phyloP scores from a whole-genome alignment of 2,797 vertebrate genomes.

The Hyperoplus lanceolatus region DNA sequence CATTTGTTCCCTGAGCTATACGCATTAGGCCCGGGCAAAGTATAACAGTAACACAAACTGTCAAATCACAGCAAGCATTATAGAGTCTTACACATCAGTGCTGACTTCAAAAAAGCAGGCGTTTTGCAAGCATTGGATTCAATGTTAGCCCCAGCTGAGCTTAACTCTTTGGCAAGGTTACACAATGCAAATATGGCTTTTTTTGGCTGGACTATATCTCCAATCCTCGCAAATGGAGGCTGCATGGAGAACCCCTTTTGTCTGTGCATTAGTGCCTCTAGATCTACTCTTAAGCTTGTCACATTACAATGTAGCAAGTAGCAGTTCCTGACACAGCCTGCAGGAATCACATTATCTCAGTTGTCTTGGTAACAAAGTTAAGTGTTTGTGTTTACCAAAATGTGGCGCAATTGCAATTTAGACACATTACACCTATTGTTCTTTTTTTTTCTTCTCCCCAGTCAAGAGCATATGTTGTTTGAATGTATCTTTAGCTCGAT shows the following conservation, averaged over 20 bases:
- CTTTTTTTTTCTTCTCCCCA: constrained; percentile 48
- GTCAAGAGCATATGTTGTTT: constrained; percentile 89
- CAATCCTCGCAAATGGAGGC: constrained; percentile 61
- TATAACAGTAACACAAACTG: constrained; percentile 62
- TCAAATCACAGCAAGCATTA: constrained; percentile 75
- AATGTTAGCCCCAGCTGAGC: constrained; percentile 70
- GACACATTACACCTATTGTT: constrained; percentile 88
- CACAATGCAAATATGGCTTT: constrained; percentile 69
- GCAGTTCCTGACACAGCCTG: constrained; percentile 77
- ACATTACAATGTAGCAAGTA: constrained; percentile 81
- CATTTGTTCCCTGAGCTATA: constrained; percentile 49
- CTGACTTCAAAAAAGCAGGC: constrained; percentile 66
- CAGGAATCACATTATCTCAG: constrained; percentile 88
- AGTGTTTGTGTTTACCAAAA: constrained; percentile 88
- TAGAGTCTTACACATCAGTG: constrained; percentile 65
- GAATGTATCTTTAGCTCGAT: constrained; percentile 85
- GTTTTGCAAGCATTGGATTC: constrained; percentile 64
- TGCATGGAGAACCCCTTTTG: constrained; percentile 37
- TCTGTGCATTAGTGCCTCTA: constrained; percentile 75
- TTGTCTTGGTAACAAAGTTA: constrained; percentile 90
- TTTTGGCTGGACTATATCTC: constrained; percentile 74
- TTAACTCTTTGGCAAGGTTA: constrained; percentile 77
- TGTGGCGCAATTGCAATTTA: constrained; percentile 87
- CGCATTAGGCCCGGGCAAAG: constrained; percentile 57
- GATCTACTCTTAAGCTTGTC: constrained; percentile 84